These are phyloP conservation scores for Dexiosoma caninum DNA, from an alignment of 2,888 invertebrate species.

Conservation along the genomic window DNA sequence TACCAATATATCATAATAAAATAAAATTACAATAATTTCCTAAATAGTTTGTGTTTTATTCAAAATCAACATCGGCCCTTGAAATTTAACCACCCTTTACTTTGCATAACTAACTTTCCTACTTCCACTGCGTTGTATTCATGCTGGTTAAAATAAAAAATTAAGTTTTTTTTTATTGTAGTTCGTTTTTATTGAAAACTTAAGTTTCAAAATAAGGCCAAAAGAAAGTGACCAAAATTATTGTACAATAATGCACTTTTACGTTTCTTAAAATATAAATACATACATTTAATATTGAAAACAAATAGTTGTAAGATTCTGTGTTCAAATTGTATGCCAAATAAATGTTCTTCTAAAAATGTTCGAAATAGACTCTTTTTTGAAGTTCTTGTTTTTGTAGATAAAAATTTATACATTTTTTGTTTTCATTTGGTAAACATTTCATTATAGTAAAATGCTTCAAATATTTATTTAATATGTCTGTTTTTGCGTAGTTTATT, in stretches of 20 bases:
- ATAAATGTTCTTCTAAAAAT: background rate
- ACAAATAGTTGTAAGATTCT: background rate
- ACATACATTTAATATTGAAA: background rate
- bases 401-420: no score
- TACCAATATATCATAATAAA: no score
- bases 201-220: conserved; percentile 32
- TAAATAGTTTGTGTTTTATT: no score
- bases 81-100: no score
- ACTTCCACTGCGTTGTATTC: no score
- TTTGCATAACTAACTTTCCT: no score
- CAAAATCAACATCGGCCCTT: no score
- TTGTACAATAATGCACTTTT: background rate
- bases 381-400: background rate
- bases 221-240: conserved; percentile 11
- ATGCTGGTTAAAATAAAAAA: no score
- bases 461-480: background rate
- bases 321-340: background rate
- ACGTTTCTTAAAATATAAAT: background rate
- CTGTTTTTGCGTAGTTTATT: background rate
- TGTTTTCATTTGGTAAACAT: background rate
- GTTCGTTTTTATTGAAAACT: conserved; percentile 50
- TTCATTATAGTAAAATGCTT: background rate
- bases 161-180: conserved; percentile 37
- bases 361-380: background rate
- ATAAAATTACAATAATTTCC: no score